A percentile compares a stretch with the other conserved stretches of the same genome.
Conservation (phyloP, 2,113 vertebrate species). For the Anguilla rostrata region DNA sequence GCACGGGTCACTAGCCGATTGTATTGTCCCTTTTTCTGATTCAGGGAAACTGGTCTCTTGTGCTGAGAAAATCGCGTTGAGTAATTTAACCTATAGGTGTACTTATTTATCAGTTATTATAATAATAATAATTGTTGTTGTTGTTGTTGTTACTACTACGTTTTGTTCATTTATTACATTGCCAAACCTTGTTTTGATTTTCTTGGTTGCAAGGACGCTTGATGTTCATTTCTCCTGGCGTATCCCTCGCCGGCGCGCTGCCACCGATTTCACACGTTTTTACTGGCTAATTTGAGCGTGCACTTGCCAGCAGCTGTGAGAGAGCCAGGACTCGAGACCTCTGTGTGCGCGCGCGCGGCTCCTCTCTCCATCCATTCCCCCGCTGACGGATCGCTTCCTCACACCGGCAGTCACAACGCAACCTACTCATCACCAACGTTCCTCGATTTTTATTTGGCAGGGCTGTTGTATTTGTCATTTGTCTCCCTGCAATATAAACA, state of each 20-base stretch:
- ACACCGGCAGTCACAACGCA: conserved; percentile 10
- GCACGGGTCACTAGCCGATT: background rate
- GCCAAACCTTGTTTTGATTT: conserved; percentile 39
- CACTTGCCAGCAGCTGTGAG: conserved; percentile 66
- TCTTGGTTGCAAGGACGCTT: conserved; percentile 56
- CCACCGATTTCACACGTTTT: conserved; percentile 74
- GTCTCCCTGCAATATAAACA: conserved; percentile 22
- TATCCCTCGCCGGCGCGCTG: conserved; percentile 56
- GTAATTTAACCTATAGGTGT: background rate
- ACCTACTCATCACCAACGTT: background rate
- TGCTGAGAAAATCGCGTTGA: background rate
- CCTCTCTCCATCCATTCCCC: conserved; percentile 41
- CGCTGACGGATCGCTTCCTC: background rate
- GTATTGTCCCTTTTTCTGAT: background rate
- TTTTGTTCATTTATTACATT: background rate
- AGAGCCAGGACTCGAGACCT: conserved; percentile 50
- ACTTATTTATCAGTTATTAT: background rate
- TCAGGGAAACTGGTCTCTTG: background rate
- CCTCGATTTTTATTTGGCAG: conserved; percentile 24
- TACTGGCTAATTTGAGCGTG: conserved; percentile 74
- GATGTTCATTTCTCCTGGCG: conserved; percentile 75
- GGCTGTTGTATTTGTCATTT: conserved; percentile 27
- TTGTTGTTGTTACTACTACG: background rate
- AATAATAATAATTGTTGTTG: too few species aligned
- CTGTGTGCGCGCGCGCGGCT: background rate